Evolutionary conservation across 2,888 invertebrate genomes (phyloP).

Genomic region (Chrysolina haemoptera): DNA sequence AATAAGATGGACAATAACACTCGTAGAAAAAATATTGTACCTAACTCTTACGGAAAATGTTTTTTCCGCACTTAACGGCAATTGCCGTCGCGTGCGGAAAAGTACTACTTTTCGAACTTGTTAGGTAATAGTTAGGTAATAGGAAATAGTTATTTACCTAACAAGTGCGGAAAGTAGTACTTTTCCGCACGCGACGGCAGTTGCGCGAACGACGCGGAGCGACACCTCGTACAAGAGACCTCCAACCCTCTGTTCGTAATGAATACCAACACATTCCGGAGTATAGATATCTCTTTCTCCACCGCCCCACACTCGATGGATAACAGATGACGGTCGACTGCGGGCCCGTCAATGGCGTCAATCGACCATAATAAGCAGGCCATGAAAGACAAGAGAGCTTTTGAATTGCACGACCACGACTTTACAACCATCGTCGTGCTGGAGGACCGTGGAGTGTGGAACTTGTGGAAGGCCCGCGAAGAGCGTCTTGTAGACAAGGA

Average conservation of each 20-base stretch:
- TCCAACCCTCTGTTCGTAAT: neutral
- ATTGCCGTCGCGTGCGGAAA: too few relatives aligned
- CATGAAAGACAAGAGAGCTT: constrained; percentile 43
- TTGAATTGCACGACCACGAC: constrained; percentile 36
- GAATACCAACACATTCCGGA: neutral
- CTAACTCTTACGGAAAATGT: too few relatives aligned
- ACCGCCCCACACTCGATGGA: constrained; percentile 21
- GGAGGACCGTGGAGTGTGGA: constrained; percentile 1
- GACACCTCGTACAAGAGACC: neutral
- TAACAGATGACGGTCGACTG: constrained; percentile 41
- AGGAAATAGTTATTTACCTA: too few relatives aligned
- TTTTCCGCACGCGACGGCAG: too few relatives aligned
- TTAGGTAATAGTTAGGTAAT: too few relatives aligned
- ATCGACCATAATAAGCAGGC: constrained; percentile 43
- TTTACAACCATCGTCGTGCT: constrained; percentile 8
- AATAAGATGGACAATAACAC: too few relatives aligned
- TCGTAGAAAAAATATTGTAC: too few relatives aligned
- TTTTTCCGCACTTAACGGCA: too few relatives aligned
- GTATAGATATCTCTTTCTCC: constrained; percentile 8
- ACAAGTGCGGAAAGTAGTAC: too few relatives aligned
- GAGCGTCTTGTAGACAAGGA: constrained; percentile 30
- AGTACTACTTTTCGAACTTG: too few relatives aligned
- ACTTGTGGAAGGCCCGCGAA: constrained; percentile 16
- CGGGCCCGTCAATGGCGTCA: constrained; percentile 45
- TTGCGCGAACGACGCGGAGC: too few relatives aligned